Evolutionary conservation across 2,113 vertebrate species (phyloP), one percentile per base, ranked within the genome.

Genomic region (Nycticorax nycticorax): DNA sequence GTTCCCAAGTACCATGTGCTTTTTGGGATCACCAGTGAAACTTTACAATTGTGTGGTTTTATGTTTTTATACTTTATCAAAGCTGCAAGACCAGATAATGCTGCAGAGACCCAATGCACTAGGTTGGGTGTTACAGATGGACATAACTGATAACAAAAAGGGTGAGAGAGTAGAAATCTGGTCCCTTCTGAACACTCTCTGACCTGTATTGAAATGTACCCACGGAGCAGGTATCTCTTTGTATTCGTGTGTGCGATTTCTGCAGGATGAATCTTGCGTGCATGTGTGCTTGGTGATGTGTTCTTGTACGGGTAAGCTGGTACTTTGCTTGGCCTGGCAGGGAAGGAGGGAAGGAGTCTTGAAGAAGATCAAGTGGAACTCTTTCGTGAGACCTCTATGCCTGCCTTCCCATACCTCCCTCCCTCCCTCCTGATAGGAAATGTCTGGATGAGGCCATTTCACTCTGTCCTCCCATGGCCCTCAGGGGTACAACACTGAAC

Each of bases 51-150:
- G 47, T 85, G 52, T 35, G 11, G 39, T 92, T 93, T 89, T 78
- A 89, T 81, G 43, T 50, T 84, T 92, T 85, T 85, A 48, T 87
- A 85, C 77, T 91, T 96, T 75, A 75, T 92, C 60, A 75, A 94
- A 94, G 33, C 69, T 64, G 56, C 74, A 64, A 71, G 86, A 85
- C 35, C 43, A 78, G 77, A 24, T 78, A 78, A 63, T 67, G 43
- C 41, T 71, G 55, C 67, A 73, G 67, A 66, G n/a, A 73, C 57
- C 45, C 30, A 48, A 1, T 60, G 56, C 55, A 8, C n/a, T 68
- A 27, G 27, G 41, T 45, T 62, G 37, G 22, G 37, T 78, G 37
- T 68, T 55, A 27, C 22, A 47, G 47, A 28, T 79, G 62, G 66
- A 37, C 1, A 1, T 74, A 77, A n/a, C 68, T 48, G 48, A 32